Evolutionary conservation across 2,888 invertebrate species (phyloP), one percentile per base, ranked within the genome.

Genomic region (Chrysopilus asiliformis): DNA sequence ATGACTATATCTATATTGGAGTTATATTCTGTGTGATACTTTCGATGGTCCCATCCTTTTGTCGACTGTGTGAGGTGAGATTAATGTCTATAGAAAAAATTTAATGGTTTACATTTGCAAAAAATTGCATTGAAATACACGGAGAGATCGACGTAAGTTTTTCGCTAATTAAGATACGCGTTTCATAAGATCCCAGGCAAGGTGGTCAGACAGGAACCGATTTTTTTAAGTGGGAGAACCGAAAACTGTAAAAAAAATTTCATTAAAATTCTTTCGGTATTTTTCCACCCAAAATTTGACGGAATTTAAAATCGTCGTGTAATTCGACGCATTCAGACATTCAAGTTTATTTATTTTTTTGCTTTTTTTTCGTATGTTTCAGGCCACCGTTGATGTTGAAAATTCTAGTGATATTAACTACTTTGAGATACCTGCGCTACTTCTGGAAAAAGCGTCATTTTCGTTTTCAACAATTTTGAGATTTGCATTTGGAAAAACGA

Each of bases 1-100:
- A 76, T 51, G 84, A 85, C 60, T 86, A 85, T 55, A 77, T 86
- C 48, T 76, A 80, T 51, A 68, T 74, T 36, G 79, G 79, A 45
- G 57, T 79, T 37, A 58, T 68, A 13, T 68, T 77, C 47, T 72
- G 77, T 8, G 55, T 71, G 15, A 48, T 76, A 22, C 55, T 79
- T 13, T 71, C 77, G 6, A 52, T 76, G 36, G 66, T 79, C 47
- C 79, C 80, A 10, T 66, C 71, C 1, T 58, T 76, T 39, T 61
- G 60, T 41, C 50, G 63, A 1, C 45, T 64, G 7, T 61, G 60
- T 42, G 63, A 61, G 48, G 57, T 58, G 40, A 18, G 43, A 17
- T 8, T 12, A 19, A 29, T n/a, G 15, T 8, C 12, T 4, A 10
- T 18, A n/a, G n/a, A n/a, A n/a, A 14, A 32, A 4, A 20, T 13